Evolutionary conservation across 1,140 invertebrate genomes (phyloP), one percentile per base, ranked within the genome.

Genomic region (Neodiprion pinetum): DNA sequence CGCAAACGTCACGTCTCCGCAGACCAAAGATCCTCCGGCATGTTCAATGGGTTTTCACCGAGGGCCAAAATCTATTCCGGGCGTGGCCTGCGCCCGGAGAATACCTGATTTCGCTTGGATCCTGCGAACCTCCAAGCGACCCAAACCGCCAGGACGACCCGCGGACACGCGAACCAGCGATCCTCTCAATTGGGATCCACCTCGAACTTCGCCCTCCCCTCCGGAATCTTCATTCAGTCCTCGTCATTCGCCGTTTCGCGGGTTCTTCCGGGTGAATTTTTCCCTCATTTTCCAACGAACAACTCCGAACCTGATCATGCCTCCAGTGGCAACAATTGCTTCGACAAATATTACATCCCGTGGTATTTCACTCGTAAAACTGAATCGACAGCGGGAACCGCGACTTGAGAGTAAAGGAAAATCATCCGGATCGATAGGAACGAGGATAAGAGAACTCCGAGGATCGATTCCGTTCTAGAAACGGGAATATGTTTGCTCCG

Each of bases 1-100:
- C 28, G 28, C 28, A 40, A 40, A 40, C 28, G 28, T 40, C 28
- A 40, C 28, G 28, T 40, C 28, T 40, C 28, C 28, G 28, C 28
- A 61, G 53, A 61, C 53, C 53, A 17, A 61, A 61, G 53, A 61
- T 61, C 11, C n/a, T 40, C 28, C 28, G 53, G 11, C n/a, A 12
- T 61, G 53, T 61, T 61, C 53, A 61, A 61, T 61, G n/a, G 53
- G 53, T 61, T 61, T 61, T 61, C 11, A 61, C 53, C 53, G 53
- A 61, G n/a, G 53, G n/a, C 53, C 53, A 17, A 61, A 61, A 61
- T 61, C 53, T 61, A 61, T 61, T 61, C 53, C 53, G 53, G 53
- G 53, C 53, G 53, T 61, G 53, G 53, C n/a, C 53, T 9, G n/a
- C 53, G 53, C 53, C n/a, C 8, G 11, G 53, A 61, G 53, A 61